Conservation (phyloP, 2,113 vertebrate species). For the Chlamydotis undulata region DNA sequence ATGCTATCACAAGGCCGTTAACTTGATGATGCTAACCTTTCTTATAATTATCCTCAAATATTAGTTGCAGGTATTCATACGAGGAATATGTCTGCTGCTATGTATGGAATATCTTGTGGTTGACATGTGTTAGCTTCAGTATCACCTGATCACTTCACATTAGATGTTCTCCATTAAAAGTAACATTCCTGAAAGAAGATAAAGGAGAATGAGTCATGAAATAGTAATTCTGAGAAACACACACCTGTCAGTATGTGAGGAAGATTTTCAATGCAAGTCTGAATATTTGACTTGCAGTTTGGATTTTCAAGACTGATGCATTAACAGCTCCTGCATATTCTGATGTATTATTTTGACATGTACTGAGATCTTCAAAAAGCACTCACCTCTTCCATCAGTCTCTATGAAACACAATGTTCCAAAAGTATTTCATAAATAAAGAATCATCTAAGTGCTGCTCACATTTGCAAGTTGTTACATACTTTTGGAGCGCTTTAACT, state of each 20-base stretch:
- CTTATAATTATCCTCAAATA: not conserved
- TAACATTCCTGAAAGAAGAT: not conserved
- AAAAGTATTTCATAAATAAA: conserved; percentile 30
- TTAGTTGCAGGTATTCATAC: not conserved
- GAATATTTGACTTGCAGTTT: conserved; percentile 26
- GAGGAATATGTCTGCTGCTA: not conserved
- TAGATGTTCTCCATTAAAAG: not conserved
- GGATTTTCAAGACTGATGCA: conserved; percentile 21
- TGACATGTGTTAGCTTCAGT: not conserved
- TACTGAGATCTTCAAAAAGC: not conserved
- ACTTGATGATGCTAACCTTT: not conserved
- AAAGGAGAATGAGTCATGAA: not conserved
- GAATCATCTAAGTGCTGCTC: not conserved
- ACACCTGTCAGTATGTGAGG: not conserved
- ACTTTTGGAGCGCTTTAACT: not conserved
- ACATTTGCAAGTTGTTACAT: conserved; percentile 26
- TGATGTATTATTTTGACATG: conserved; percentile 36
- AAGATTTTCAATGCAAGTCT: conserved; percentile 6
- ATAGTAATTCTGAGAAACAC: conserved; percentile 17
- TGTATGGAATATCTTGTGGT: accelerated
- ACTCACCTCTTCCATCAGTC: not conserved
- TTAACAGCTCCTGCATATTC: conserved; percentile 1
- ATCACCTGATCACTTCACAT: not conserved
- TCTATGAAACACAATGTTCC: conserved; percentile 17
- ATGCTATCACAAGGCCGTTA: not conserved